phyloP scores from a whole-genome alignment of 2,888 invertebrate species.

The Andrena hattorfiana region DNA sequence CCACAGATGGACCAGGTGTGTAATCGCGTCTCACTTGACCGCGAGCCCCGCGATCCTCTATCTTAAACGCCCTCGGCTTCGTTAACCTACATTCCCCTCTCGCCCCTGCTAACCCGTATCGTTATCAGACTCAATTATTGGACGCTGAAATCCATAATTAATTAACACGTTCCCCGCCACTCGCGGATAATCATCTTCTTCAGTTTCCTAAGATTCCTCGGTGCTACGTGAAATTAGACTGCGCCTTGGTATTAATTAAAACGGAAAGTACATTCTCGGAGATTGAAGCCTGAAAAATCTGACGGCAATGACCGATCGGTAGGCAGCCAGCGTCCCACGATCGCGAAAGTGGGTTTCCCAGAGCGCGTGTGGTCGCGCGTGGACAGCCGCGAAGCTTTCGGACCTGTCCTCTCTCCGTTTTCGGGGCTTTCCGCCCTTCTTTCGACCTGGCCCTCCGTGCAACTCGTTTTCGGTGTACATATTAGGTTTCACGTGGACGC shows the following conservation, averaged over 20 bases:
- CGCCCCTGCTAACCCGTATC: background rate
- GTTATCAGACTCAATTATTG: conserved; percentile 5
- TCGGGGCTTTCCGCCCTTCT: conserved; percentile 27
- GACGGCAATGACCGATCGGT: background rate
- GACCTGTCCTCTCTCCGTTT: conserved; percentile 27
- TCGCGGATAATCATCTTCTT: conserved; percentile 16
- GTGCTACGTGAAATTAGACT: background rate
- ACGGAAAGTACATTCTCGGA: background rate
- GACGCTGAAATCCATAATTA: conserved; percentile 19
- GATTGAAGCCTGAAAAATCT: background rate
- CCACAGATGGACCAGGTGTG: conserved; percentile 53
- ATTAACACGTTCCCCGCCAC: conserved; percentile 23
- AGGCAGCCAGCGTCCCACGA: background rate
- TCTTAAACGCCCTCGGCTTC: conserved; percentile 42
- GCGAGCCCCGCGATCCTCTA: conserved; percentile 6
- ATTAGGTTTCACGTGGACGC: conserved; percentile 78
- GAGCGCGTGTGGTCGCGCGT: conserved; percentile 62
- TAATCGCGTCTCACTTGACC: conserved; percentile 35
- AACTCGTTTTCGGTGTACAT: conserved; percentile 72
- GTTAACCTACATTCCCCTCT: conserved; percentile 52
- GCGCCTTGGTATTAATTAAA: conserved; percentile 29
- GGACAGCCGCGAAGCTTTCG: conserved; percentile 17
- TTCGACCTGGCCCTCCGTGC: conserved; percentile 27
- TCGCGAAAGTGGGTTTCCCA: background rate
- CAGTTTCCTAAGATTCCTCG: background rate